Evolutionary conservation across 2,888 invertebrate species (phyloP).

Genomic region (Ditula angustiorana): DNA sequence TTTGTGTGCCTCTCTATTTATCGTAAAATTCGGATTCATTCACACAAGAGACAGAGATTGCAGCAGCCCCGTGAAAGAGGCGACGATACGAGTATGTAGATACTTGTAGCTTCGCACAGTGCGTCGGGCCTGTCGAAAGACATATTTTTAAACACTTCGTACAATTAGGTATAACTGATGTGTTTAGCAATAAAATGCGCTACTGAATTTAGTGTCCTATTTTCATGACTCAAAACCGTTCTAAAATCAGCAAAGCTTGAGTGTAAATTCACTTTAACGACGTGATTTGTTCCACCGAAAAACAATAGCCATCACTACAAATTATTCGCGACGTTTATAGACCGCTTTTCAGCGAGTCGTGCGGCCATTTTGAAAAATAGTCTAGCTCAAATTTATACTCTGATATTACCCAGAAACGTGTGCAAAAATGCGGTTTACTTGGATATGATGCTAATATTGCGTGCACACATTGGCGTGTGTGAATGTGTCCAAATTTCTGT

Average conservation of each 20-base stretch:
- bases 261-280: constrained; percentile 15
- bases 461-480: constrained; percentile 10
- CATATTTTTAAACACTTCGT: no score
- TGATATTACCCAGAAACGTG: constrained; percentile 7
- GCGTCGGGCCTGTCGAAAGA: no score
- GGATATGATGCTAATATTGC: constrained; percentile 16
- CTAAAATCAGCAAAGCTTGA: neutral
- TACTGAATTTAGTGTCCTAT: neutral
- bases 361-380: neutral
- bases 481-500: constrained; percentile 31
- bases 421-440: constrained; percentile 4
- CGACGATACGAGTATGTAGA: no score
- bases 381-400: constrained; percentile 20
- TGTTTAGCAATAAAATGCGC: no score
- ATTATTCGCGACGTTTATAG: constrained; percentile 10
- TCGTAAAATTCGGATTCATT: no score
- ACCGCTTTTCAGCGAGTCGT: constrained; percentile 8
- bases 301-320: constrained; percentile 13
- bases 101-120: no score
- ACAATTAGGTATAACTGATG: no score
- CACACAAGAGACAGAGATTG: no score
- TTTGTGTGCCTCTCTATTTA: no score
- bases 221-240: neutral
- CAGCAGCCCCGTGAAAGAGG: no score
- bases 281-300: constrained; percentile 10